These are phyloP conservation scores for Dasyprocta punctata DNA, from an alignment of 2,113 vertebrate species.

Conservation along the genomic window DNA sequence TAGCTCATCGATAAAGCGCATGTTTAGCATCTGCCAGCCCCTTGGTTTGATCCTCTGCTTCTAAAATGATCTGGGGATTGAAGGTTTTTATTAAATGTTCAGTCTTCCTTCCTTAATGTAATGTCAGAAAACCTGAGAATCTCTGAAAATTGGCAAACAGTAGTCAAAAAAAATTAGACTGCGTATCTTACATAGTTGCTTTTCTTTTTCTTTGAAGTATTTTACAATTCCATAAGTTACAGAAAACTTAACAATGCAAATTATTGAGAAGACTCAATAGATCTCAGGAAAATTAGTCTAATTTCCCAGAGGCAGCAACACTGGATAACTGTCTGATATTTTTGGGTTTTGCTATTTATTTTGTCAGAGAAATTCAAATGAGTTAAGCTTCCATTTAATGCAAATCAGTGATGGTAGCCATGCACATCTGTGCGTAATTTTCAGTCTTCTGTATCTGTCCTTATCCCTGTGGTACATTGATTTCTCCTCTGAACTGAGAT, in stretches of 20 bases:
- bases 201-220: neutral
- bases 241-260: neutral
- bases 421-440: neutral
- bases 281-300: neutral
- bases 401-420: neutral
- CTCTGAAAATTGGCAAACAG: neutral
- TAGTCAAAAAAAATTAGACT: neutral
- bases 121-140: neutral
- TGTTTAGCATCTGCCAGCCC: neutral
- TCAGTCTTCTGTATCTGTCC: neutral
- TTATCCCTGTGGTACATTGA: neutral
- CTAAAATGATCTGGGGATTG: neutral
- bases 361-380: neutral
- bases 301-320: neutral
- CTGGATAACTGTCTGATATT: neutral
- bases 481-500: neutral
- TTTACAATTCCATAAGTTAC: neutral
- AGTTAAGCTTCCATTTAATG: neutral
- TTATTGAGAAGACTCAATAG: neutral
- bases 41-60: too few relatives aligned
- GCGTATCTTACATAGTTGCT: neutral
- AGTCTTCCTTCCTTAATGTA: too few relatives aligned
- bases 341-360: neutral
- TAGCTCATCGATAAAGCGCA: accelerated
- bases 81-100: neutral